Percentiles rank a stretch among this genome's conserved stretches.
phyloP scores from a whole-genome alignment of 2,797 vertebrate species.

The Urosaurus nigricauda region DNA sequence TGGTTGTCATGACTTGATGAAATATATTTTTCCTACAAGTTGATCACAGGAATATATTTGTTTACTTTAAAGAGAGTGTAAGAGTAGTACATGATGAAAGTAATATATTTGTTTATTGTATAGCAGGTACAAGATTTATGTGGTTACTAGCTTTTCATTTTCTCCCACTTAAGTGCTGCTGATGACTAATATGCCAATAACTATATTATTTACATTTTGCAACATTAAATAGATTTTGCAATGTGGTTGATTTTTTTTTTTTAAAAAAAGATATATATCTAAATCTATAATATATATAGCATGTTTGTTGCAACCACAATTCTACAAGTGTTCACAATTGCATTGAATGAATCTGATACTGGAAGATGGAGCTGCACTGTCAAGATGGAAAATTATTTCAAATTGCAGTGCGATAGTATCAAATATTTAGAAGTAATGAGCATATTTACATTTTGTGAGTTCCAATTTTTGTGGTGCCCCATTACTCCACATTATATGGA shows the following conservation, averaged over 20 bases:
- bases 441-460: neutral
- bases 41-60: constrained; percentile 42
- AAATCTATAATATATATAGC: too few relatives aligned
- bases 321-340: neutral
- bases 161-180: constrained; percentile 62
- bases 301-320: constrained; percentile 31
- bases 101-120: constrained; percentile 66
- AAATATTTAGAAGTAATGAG: neutral
- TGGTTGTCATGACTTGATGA: constrained; percentile 56
- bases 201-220: constrained; percentile 62
- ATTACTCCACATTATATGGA: neutral
- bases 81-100: constrained; percentile 32
- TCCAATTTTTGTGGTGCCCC: neutral
- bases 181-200: constrained; percentile 67
- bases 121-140: constrained; percentile 42
- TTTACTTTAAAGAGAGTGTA: constrained; percentile 34
- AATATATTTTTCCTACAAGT: constrained; percentile 58
- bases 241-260: constrained; percentile 39
- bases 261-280: constrained; percentile 44
- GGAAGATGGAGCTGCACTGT: neutral
- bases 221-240: constrained; percentile 69
- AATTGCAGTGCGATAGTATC: neutral
- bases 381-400: neutral
- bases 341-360: neutral
- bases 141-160: constrained; percentile 54